Evolutionary conservation across 2,797 vertebrate species (phyloP), one percentile per base, ranked within the genome.

Genomic region (Mastacembelus armatus): DNA sequence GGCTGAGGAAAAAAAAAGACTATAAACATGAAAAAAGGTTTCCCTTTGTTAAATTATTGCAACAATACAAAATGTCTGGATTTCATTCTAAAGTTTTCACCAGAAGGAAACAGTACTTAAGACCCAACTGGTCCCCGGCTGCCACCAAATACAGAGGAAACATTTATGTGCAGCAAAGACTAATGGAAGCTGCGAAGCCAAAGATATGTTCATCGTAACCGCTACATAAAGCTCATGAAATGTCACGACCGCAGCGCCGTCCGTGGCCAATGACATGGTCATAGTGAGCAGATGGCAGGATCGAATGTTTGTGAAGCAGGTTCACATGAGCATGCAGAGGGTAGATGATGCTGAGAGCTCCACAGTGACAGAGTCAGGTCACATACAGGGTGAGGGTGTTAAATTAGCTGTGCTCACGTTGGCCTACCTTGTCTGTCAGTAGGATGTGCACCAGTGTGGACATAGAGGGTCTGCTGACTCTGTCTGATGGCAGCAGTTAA

Each of bases 401-500:
- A 1, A 33, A 11, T 56, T 47, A 42, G 12, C 21, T 54, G 51
- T 45, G 50, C 45, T 51, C 21, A 3, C 30, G 50, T 30, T 0
- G 24, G 43, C 93, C 83, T 92, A 99, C 98, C 97, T 96, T 99
- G 97, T 89, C 98, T 91, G 90, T 99, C 98, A 0, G 95, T 92
- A 52, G 93, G 91, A 91, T 98, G 97, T 18, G n/a, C n/a, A n/a
- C 93, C 94, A 0, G 95, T 91, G 81, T 98, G 96, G 0, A 94
- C 95, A 35, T 98, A 98, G 49, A 98, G 95, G 0, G 96, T 98
- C 93, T 99, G 98, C 91, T 98, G 97, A 90, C 97, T 99, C 93
- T 99, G 97, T 57, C 98, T 94, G 92, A 99, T 99, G 77, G 98
- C 98, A 0, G 98, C 98, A 0, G 98, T 99, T 85, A 99, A 95